Conservation (phyloP, 2,797 vertebrate genomes). For the Ciconia nigra region DNA sequence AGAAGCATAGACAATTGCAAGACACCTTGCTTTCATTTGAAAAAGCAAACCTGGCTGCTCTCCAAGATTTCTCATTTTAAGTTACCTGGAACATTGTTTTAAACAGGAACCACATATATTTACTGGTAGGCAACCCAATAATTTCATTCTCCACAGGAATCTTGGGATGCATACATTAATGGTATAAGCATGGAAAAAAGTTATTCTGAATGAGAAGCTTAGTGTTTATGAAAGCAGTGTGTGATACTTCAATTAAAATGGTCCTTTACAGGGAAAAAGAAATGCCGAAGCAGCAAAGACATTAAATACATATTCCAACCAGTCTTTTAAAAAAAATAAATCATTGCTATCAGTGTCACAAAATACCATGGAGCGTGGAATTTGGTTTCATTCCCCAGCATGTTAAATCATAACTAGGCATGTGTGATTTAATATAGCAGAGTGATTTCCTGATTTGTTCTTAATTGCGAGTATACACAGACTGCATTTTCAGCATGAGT, state of each 20-base stretch:
- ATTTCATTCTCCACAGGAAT: conserved; percentile 20
- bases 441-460: conserved; percentile 54
- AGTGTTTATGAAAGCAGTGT: background rate
- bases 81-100: background rate
- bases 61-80: conserved; percentile 5
- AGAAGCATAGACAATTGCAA: background rate
- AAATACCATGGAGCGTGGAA: background rate
- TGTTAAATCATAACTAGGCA: conserved; percentile 46
- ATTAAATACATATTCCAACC: background rate
- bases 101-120: background rate
- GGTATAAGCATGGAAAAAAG: background rate
- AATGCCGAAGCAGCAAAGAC: background rate
- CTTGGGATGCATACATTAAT: background rate
- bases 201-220: background rate
- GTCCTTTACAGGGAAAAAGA: background rate
- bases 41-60: background rate
- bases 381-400: conserved; percentile 24
- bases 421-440: conserved; percentile 42
- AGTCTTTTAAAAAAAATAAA: background rate
- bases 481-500: conserved; percentile 41
- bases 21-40: background rate
- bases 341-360: background rate
- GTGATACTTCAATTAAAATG: background rate
- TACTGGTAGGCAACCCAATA: background rate
- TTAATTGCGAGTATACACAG: conserved; percentile 48